These are phyloP conservation scores for Meloidogyne hapla DNA, from an alignment of 1,140 invertebrate genomes.

Conservation along the genomic window DNA sequence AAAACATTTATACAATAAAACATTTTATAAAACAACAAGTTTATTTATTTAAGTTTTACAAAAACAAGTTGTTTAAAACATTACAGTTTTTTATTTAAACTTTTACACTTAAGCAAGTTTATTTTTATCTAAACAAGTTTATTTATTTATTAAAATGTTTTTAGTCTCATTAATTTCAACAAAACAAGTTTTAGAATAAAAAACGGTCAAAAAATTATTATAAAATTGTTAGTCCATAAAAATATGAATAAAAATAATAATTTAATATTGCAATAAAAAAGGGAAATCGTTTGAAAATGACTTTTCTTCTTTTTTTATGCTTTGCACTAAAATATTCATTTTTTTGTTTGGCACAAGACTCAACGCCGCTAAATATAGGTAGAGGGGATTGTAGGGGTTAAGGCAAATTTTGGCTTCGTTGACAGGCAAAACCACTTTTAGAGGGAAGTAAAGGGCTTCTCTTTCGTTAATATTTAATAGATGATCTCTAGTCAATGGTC, in stretches of 20 bases:
- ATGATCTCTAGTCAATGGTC: background rate
- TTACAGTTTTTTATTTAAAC: background rate
- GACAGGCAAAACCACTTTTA: background rate
- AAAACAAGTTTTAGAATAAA: too few species aligned
- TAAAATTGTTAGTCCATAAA: background rate
- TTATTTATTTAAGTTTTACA: background rate
- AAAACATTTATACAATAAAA: too few species aligned
- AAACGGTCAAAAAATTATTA: too few species aligned
- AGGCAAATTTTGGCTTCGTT: too few species aligned
- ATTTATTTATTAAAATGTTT: too few species aligned
- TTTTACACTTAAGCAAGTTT: background rate
- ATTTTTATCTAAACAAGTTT: too few species aligned
- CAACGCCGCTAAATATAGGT: background rate
- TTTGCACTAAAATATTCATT: background rate
- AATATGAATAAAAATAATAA: background rate
- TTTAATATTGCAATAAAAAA: conserved; percentile 6
- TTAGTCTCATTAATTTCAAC: too few species aligned
- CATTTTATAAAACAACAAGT: too few species aligned
- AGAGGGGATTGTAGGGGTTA: background rate
- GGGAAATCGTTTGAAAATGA: background rate
- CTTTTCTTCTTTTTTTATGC: background rate
- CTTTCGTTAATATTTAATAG: background rate
- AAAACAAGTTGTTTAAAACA: background rate
- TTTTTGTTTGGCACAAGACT: background rate
- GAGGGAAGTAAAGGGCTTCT: background rate